Evolutionary conservation across 1,140 invertebrate genomes (phyloP).

Genomic region (Orius insidiosus): DNA sequence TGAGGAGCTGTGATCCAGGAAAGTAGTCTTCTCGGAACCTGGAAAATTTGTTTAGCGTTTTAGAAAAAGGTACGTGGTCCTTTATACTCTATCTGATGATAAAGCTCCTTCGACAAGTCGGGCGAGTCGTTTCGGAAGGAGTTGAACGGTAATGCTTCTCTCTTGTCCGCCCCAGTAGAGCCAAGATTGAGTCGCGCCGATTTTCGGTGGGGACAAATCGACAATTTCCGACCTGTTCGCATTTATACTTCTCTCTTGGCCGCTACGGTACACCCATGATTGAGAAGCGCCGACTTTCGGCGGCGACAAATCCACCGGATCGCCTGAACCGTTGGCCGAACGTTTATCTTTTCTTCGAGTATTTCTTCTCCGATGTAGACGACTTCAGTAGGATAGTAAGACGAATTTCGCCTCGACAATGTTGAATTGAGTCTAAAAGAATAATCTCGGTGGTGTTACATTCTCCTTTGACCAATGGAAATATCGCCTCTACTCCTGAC

Average conservation of each 20-base stretch:
- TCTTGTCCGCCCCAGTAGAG: slow-evolving; percentile 18
- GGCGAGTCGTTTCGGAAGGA: slow-evolving; percentile 53
- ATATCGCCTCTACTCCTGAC: slow-evolving; percentile 46
- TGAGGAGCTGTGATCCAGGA: slow-evolving; percentile 3
- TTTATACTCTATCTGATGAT: slow-evolving; percentile 1
- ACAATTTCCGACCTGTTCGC: slow-evolving; percentile 2
- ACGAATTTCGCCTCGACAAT: background rate
- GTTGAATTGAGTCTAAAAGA: background rate
- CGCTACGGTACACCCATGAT: slow-evolving; percentile 12
- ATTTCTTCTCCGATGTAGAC: slow-evolving; percentile 22
- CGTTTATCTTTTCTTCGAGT: slow-evolving; percentile 4
- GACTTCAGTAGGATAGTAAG: slow-evolving; percentile 23
- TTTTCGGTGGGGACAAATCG: slow-evolving; percentile 17
- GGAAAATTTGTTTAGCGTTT: background rate
- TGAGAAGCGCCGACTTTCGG: slow-evolving; percentile 8
- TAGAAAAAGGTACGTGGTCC: background rate
- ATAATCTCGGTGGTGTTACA: slow-evolving; percentile 32
- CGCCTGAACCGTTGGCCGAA: slow-evolving; percentile 5
- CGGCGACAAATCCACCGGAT: background rate
- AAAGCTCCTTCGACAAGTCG: slow-evolving; percentile 41
- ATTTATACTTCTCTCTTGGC: slow-evolving; percentile 4
- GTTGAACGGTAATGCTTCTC: slow-evolving; percentile 42
- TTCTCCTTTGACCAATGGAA: slow-evolving; percentile 56
- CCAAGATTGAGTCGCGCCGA: slow-evolving; percentile 19
- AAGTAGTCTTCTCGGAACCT: slow-evolving; percentile 1